Percentiles rank a stretch among this genome's conserved stretches.
Conservation (phyloP, 2,113 vertebrate species). For the Actenoides hombroni region DNA sequence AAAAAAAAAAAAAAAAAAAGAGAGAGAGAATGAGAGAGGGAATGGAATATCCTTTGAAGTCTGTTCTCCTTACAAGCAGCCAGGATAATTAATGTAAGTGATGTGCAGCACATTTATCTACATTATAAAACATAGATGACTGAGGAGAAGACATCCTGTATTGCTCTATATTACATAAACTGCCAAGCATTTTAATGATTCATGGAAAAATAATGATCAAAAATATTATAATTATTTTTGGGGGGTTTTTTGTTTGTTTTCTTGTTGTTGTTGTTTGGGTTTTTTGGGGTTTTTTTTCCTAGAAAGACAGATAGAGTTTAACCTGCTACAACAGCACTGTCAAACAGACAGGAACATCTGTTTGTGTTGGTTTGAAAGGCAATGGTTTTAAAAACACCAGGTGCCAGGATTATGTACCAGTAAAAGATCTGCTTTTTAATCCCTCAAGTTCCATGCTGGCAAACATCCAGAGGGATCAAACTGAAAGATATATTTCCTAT, state of each 20-base stretch:
- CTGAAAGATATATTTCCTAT: constrained; percentile 2
- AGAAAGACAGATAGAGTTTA: background rate
- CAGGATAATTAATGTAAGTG: background rate
- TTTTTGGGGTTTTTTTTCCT: constrained; percentile 1
- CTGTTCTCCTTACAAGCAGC: background rate
- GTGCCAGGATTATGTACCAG: background rate
- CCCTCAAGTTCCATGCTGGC: background rate
- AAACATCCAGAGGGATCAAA: constrained; percentile 32
- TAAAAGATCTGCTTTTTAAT: background rate
- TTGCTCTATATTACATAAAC: constrained; percentile 5
- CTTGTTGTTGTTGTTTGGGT: no score
- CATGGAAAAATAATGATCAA: constrained; percentile 23
- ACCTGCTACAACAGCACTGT: background rate
- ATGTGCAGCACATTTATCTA: background rate
- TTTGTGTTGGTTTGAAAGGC: constrained; percentile 3
- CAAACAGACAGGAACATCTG: constrained; percentile 17
- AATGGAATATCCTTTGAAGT: background rate
- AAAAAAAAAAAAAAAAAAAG: no score
- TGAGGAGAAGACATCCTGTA: background rate
- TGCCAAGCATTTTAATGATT: background rate
- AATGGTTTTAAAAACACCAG: constrained; percentile 18
- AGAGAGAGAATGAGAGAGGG: background rate
- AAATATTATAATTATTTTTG: background rate
- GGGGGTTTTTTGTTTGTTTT: background rate
- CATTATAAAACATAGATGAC: background rate